phyloP scores from a whole-genome alignment of 2,797 vertebrate genomes.

The Notamacropus eugenii region DNA sequence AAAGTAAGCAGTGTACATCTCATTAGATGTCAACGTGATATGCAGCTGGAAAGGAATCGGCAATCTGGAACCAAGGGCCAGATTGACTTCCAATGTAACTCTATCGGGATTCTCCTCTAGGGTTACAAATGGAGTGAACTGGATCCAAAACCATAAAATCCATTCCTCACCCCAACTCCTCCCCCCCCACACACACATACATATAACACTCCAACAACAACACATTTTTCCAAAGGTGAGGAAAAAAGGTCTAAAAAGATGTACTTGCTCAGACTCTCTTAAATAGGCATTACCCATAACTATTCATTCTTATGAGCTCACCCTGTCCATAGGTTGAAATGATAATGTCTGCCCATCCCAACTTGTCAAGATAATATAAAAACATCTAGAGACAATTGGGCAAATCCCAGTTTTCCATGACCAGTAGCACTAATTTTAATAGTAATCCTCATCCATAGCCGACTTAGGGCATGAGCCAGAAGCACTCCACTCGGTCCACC shows the following conservation, averaged over 20 bases:
- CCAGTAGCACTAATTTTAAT: slow-evolving; percentile 61
- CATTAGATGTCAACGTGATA: slow-evolving; percentile 47
- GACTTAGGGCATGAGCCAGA: slow-evolving; percentile 59
- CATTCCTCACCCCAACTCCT: background rate
- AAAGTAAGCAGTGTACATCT: slow-evolving; percentile 56
- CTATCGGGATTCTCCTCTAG: slow-evolving; percentile 50
- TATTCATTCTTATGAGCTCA: slow-evolving; percentile 40
- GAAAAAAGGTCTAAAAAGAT: slow-evolving; percentile 16
- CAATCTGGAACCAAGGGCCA: background rate
- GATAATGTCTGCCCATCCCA: slow-evolving; percentile 32
- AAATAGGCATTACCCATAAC: slow-evolving; percentile 49
- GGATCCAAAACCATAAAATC: slow-evolving; percentile 57
- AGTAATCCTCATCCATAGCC: slow-evolving; percentile 57
- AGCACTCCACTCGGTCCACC: slow-evolving; percentile 37
- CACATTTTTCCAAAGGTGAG: slow-evolving; percentile 38
- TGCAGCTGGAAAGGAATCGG: slow-evolving; percentile 59
- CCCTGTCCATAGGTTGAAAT: slow-evolving; percentile 12
- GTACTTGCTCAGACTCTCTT: slow-evolving; percentile 48
- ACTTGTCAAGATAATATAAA: background rate
- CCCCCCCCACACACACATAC: background rate
- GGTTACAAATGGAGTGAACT: slow-evolving; percentile 61
- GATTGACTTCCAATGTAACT: slow-evolving; percentile 48
- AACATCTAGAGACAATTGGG: background rate
- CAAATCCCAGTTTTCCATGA: slow-evolving; percentile 56
- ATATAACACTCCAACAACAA: background rate